phyloP scores from a whole-genome alignment of 2,797 vertebrate species.

The Rousettus madagascariensis region DNA sequence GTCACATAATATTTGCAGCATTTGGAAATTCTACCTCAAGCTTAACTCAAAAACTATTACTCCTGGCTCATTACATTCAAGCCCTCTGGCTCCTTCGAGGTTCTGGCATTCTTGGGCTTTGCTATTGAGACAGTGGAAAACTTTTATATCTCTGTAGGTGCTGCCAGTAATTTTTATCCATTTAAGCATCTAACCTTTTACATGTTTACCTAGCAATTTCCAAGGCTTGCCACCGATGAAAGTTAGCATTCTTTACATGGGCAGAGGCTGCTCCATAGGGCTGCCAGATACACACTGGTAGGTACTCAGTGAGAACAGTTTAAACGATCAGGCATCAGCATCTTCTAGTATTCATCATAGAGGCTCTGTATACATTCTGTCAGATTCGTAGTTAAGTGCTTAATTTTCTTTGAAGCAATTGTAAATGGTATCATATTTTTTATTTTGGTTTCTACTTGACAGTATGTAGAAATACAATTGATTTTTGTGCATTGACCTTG shows the following conservation, averaged over 20 bases:
- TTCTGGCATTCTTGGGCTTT: slow-evolving; percentile 34
- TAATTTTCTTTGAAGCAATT: background rate
- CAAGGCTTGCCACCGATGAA: background rate
- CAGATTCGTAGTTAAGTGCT: background rate
- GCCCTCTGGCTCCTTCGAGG: slow-evolving; percentile 5
- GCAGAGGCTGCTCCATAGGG: background rate
- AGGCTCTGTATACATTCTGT: background rate
- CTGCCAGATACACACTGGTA: background rate
- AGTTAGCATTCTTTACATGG: background rate
- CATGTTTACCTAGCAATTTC: slow-evolving; percentile 46
- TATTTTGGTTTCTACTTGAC: background rate
- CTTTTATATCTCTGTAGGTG: background rate
- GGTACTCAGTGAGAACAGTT: background rate
- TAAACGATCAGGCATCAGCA: background rate
- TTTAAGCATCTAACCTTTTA: slow-evolving; percentile 27
- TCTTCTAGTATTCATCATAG: background rate
- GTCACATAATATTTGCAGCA: slow-evolving; percentile 19
- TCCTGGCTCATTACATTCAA: slow-evolving; percentile 35
- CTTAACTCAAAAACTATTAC: slow-evolving; percentile 42
- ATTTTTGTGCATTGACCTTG: background rate
- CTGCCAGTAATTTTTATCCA: slow-evolving; percentile 26
- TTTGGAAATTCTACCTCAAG: slow-evolving; percentile 61
- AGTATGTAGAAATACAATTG: background rate
- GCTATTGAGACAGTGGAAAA: slow-evolving; percentile 51
- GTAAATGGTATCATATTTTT: background rate